Conservation (phyloP, 1,140 invertebrate genomes). For the Leptoteleia sp. region DNA sequence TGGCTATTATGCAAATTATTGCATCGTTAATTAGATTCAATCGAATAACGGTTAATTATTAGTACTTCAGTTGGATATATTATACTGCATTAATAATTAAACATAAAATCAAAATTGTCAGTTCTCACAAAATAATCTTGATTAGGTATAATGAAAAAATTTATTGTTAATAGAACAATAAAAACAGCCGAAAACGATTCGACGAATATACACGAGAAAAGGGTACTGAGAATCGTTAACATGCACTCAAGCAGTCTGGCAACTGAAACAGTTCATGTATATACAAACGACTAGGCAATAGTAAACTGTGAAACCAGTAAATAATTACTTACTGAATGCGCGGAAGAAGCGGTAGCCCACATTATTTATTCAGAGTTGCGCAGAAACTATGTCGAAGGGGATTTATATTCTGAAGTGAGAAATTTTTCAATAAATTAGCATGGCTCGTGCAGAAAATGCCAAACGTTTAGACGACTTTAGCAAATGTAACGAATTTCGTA, state of each 20-base stretch:
- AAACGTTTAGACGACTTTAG: too few species aligned
- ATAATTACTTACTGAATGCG: slow-evolving; percentile 53
- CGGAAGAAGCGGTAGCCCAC: slow-evolving; percentile 43
- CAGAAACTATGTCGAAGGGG: slow-evolving; percentile 46
- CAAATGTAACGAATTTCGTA: too few species aligned
- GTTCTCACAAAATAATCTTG: too few species aligned
- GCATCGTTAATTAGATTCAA: too few species aligned
- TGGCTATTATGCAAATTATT: too few species aligned
- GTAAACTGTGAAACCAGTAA: slow-evolving; percentile 57
- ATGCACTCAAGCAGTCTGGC: slow-evolving; percentile 34
- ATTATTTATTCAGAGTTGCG: slow-evolving; percentile 49
- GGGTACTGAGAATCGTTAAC: slow-evolving; percentile 33
- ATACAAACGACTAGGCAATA: slow-evolving; percentile 44
- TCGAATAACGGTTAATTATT: too few species aligned
- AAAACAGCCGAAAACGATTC: slow-evolving; percentile 34
- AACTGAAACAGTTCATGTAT: slow-evolving; percentile 48
- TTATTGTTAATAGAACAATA: too few species aligned
- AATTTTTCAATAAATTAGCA: slow-evolving; percentile 58
- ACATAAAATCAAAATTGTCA: too few species aligned
- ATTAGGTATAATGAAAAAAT: too few species aligned
- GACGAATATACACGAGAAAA: slow-evolving; percentile 35
- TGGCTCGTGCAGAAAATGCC: too few species aligned
- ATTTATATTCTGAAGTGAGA: slow-evolving; percentile 33
- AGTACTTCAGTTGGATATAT: too few species aligned
- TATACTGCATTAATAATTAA: too few species aligned